These are phyloP conservation scores for Drymodes brunneopygia DNA, from an alignment of 2,113 vertebrate species.

Conservation along the genomic window DNA sequence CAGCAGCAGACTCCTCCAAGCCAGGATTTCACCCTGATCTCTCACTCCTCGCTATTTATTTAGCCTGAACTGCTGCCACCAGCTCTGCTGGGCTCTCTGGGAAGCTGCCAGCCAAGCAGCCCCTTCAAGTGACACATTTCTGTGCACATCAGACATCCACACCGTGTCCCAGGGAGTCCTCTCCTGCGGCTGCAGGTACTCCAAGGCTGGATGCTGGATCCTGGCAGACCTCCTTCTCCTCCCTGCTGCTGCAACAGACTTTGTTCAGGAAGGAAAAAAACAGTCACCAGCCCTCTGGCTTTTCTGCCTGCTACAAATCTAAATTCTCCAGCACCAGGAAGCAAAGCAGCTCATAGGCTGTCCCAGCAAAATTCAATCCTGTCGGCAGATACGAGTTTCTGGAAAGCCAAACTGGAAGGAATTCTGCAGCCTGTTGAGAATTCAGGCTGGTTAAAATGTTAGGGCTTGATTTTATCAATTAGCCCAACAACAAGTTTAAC, in stretches of 20 bases:
- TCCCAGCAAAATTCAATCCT: neutral
- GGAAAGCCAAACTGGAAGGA: neutral
- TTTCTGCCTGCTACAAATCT: neutral
- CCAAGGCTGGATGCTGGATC: neutral
- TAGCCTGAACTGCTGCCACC: slow-evolving; percentile 6
- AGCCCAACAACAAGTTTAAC: neutral
- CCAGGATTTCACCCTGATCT: slow-evolving; percentile 2
- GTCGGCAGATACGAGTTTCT: neutral
- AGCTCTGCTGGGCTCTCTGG: slow-evolving; percentile 17
- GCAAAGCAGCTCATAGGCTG: neutral
- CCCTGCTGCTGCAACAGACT: neutral
- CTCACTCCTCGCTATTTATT: neutral
- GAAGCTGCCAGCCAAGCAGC: neutral
- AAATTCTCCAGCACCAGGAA: neutral
- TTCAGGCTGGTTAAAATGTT: neutral
- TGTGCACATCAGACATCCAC: neutral
- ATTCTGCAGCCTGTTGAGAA: neutral
- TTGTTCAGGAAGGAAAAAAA: neutral
- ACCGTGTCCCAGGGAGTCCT: neutral
- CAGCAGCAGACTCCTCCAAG: neutral
- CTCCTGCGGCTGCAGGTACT: neutral
- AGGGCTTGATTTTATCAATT: neutral
- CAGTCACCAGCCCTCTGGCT: neutral
- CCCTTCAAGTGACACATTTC: neutral
- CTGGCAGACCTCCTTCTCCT: neutral